Base-by-base conservation (phyloP, 2,888 invertebrate genomes). In the Notodonta ziczac region DNA sequence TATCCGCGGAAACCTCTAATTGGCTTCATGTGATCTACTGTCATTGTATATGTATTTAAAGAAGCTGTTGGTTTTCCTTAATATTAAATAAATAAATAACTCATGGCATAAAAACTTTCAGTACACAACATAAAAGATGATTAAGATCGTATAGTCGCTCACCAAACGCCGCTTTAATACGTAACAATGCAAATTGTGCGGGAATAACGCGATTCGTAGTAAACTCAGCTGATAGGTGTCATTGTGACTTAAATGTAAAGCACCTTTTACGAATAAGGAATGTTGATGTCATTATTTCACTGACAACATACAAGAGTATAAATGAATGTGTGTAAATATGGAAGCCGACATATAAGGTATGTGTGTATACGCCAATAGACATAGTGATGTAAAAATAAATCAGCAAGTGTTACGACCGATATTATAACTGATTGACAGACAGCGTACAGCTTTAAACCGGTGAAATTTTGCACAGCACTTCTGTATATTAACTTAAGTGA, bases 211-310 rank as follows among this genome's bases (percentile, higher is more conserved):
- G 61, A 63, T 70, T 64, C 62, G 71, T 78, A 78, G 78, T 80
- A 77, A 77, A 78, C 63, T 78, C 81, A 77, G 80, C 77, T 80
- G 80, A 74, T 73, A 63, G 65, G 62, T 72, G 72, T 70, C 67
- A 73, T 69, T 72, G 70, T 66, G 65, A 70, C 65, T 60, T 62
- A 66, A 71, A 69, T 72, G 63, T 77, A 66, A 67, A 67, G 62
- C 64, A 66, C 62, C 61, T 68, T 67, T 74, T 73, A 67, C 69
- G 62, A 69, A 74, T 72, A 74, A 73, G 76, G 71, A 73, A 74
- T 73, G 67, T 66, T 70, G 66, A 71, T 73, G 70, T 72, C 62
- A 69, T 70, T 35, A 69, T 63, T 72, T 69, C 68, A 67, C 66
- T 55, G 61, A 66, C 55, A 16, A 42, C 46, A 56, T 57, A 55